Evolutionary conservation across 2,113 vertebrate genomes (phyloP).

Genomic region (Arvicanthis niloticus): DNA sequence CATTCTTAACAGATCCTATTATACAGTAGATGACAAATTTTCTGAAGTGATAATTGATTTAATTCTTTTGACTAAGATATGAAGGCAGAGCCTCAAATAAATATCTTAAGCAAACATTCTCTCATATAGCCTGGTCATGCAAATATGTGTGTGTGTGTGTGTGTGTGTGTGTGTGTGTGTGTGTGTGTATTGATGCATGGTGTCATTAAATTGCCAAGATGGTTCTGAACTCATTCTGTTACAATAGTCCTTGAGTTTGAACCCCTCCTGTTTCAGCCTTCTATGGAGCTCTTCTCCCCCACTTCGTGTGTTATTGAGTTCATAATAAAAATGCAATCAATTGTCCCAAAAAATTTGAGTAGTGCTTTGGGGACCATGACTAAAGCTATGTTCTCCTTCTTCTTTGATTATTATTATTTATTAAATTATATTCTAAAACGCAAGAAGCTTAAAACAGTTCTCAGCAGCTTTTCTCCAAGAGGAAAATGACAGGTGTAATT

Average conservation of each 20-base stretch:
- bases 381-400: background rate
- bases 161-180: background rate
- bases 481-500: slow-evolving; percentile 27
- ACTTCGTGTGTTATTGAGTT: background rate
- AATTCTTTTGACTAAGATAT: background rate
- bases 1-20: background rate
- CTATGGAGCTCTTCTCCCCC: background rate
- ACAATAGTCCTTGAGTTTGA: background rate
- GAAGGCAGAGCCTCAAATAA: background rate
- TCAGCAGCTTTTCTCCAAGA: background rate
- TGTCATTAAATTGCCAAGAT: too few relatives aligned
- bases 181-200: background rate
- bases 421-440: slow-evolving; percentile 47
- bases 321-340: background rate
- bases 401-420: background rate
- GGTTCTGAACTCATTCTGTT: too few relatives aligned
- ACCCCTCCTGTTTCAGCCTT: background rate
- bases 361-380: background rate
- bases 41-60: background rate
- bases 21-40: background rate
- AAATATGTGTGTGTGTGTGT: background rate
- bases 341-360: background rate
- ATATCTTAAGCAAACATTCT: background rate
- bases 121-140: background rate
- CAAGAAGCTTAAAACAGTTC: background rate